Percentiles rank a stretch among this genome's conserved stretches.
Conservation (phyloP, 2,888 invertebrate species). For the Tridacna crocea region DNA sequence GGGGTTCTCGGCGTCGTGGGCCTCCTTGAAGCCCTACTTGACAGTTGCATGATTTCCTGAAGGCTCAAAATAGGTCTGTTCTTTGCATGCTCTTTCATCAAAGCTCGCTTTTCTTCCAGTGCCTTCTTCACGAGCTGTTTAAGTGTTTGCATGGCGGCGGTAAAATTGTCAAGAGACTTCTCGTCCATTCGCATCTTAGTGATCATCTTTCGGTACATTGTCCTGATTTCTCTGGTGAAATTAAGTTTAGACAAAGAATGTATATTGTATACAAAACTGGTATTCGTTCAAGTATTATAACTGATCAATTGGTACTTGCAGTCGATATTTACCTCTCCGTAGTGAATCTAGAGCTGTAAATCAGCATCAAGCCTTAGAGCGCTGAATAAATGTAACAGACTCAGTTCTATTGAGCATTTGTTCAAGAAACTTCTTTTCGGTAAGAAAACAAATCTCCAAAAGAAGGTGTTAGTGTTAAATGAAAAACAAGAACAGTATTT, state of each 20-base stretch:
- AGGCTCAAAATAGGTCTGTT: neutral
- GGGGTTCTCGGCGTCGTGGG: neutral
- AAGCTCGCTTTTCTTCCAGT: constrained; percentile 33
- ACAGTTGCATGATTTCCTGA: constrained; percentile 3
- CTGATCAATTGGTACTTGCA: too few relatives aligned
- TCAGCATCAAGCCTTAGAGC: too few relatives aligned
- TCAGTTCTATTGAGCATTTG: too few relatives aligned
- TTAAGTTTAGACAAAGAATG: neutral
- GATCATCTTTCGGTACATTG: constrained; percentile 38
- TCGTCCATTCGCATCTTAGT: constrained; percentile 25
- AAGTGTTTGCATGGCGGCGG: constrained; percentile 26
- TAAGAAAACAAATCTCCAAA: too few relatives aligned
- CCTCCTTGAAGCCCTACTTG: neutral
- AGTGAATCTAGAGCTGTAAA: too few relatives aligned
- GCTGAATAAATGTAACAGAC: too few relatives aligned
- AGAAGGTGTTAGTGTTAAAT: too few relatives aligned
- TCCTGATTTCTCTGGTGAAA: constrained; percentile 42
- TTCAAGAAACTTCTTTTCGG: too few relatives aligned
- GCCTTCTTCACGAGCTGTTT: constrained; percentile 31
- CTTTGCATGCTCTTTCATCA: constrained; percentile 27
- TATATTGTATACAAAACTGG: too few relatives aligned
- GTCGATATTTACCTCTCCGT: too few relatives aligned
- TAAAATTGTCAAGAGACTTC: neutral
- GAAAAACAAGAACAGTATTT: too few relatives aligned
- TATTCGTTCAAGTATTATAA: too few relatives aligned